A percentile compares a stretch with the other conserved stretches of the same genome.
Evolutionary conservation across 2,797 vertebrate species (phyloP).

Genomic region (Sciurus vulgaris): DNA sequence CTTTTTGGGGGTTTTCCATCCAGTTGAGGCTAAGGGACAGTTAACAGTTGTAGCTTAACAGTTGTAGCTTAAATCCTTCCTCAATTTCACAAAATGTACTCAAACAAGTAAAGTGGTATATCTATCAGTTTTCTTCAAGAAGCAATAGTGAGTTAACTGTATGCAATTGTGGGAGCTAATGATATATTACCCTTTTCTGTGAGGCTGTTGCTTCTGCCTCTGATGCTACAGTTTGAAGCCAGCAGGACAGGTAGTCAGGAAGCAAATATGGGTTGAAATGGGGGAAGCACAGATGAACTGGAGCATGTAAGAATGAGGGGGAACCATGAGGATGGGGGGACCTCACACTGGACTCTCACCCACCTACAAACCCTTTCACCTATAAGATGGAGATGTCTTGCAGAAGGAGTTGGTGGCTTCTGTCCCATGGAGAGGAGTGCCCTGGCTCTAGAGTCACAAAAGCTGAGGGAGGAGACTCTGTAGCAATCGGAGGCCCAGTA

Average conservation of each 20-base stretch:
- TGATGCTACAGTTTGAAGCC: background rate
- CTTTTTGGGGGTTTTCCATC: background rate
- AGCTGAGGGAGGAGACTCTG: background rate
- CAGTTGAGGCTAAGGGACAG: background rate
- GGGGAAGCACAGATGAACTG: background rate
- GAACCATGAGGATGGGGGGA: background rate
- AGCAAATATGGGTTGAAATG: background rate
- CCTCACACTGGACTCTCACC: accelerated
- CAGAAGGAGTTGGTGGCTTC: background rate
- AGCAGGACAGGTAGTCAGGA: background rate
- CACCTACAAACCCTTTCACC: background rate
- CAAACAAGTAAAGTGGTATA: background rate
- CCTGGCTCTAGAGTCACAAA: background rate
- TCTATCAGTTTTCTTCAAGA: background rate
- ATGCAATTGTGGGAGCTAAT: background rate
- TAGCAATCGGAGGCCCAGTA: background rate
- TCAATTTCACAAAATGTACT: background rate
- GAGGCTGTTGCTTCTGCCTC: background rate
- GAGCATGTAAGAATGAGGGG: background rate
- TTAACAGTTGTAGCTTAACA: background rate
- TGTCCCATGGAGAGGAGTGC: background rate
- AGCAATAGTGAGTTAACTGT: background rate
- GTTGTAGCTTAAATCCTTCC: background rate
- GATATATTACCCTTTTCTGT: background rate
- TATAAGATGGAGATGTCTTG: background rate